Evolutionary conservation across 2,113 vertebrate genomes (phyloP).

Genomic region (Pongo abelii): DNA sequence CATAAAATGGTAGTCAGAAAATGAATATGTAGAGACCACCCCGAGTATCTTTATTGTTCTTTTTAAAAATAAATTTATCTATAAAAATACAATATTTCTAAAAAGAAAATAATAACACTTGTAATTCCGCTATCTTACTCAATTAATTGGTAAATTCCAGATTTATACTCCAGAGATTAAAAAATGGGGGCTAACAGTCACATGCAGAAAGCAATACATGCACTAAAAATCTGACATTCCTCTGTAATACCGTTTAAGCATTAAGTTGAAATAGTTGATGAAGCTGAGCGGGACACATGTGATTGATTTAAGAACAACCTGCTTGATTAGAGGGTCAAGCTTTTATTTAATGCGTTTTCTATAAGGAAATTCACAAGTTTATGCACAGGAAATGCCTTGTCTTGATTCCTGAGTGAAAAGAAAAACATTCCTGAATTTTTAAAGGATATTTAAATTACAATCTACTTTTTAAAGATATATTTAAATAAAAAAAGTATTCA

Average conservation of each 20-base stretch:
- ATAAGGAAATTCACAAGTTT: neutral
- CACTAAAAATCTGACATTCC: neutral
- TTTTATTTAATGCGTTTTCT: neutral
- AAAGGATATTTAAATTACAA: neutral
- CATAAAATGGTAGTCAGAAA: neutral
- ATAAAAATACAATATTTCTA: neutral
- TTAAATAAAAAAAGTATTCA: neutral
- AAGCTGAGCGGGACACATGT: neutral
- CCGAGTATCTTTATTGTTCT: neutral
- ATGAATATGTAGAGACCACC: neutral
- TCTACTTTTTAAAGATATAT: neutral
- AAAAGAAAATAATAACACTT: neutral
- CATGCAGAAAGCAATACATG: too few species aligned
- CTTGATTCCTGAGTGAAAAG: neutral
- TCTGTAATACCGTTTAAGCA: too few species aligned
- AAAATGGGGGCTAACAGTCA: neutral
- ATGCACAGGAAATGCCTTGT: neutral
- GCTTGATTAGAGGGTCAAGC: neutral
- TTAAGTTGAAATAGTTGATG: neutral
- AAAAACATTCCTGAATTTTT: neutral
- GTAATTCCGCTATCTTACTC: neutral
- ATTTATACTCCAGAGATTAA: neutral
- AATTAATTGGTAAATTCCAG: neutral
- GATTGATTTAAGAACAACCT: neutral
- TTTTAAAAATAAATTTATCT: neutral